Conservation (phyloP, 2,797 vertebrate genomes). For the Xiphophorus birchmanni region DNA sequence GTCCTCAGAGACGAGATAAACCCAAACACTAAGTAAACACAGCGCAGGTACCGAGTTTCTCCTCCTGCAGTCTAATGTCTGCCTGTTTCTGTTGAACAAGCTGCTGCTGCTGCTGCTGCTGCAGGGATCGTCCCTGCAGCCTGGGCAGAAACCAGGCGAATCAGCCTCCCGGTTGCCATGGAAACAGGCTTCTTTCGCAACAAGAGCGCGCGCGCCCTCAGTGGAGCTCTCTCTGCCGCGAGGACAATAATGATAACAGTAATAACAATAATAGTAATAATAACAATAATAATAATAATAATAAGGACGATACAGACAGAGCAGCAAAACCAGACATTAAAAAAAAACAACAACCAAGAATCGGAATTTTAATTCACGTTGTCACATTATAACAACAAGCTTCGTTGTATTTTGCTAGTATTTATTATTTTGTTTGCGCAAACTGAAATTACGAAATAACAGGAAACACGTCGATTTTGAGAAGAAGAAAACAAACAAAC, state of each 20-base stretch:
- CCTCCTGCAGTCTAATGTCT: slow-evolving; percentile 19
- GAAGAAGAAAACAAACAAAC: too few species aligned
- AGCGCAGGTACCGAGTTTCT: slow-evolving; percentile 11
- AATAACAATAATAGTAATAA: too few species aligned
- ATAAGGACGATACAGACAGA: slow-evolving; percentile 13
- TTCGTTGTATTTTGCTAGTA: background rate
- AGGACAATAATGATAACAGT: background rate
- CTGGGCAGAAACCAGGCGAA: slow-evolving; percentile 40
- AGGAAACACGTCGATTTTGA: too few species aligned
- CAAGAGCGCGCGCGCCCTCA: slow-evolving; percentile 11
- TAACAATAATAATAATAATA: background rate
- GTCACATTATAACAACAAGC: background rate
- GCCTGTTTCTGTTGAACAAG: slow-evolving; percentile 30
- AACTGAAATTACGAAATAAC: too few species aligned
- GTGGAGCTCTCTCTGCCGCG: slow-evolving; percentile 11
- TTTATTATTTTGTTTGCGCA: background rate
- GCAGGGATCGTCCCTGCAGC: slow-evolving; percentile 51
- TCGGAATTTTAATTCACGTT: background rate
- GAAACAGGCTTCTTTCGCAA: slow-evolving; percentile 76
- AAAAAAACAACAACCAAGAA: background rate
- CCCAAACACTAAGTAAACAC: background rate
- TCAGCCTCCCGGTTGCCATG: slow-evolving; percentile 78
- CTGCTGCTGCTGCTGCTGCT: slow-evolving; percentile 4
- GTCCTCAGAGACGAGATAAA: background rate
- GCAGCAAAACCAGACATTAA: slow-evolving; percentile 12